A percentile compares a stretch with the other conserved stretches of the same genome.
These are phyloP conservation scores for Labroides dimidiatus DNA, from an alignment of 2,797 vertebrate genomes.

Conservation along the genomic window DNA sequence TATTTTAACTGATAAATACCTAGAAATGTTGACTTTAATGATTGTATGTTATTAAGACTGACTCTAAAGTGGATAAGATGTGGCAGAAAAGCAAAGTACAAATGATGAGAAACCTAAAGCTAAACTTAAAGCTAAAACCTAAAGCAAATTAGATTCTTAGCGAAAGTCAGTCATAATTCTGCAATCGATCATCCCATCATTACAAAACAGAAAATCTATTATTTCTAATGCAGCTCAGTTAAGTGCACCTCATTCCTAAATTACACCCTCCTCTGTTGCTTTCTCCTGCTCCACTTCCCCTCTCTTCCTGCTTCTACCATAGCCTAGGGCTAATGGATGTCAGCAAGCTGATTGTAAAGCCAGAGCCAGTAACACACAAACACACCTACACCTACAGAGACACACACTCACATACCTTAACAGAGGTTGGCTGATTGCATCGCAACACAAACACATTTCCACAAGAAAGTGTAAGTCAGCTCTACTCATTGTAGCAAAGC, in stretches of 20 bases:
- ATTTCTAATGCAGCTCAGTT: background rate
- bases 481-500: background rate
- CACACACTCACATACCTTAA: conserved; percentile 7
- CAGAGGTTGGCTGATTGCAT: conserved; percentile 8
- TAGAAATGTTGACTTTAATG: too few relatives aligned
- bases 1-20: too few relatives aligned
- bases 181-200: background rate
- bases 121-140: too few relatives aligned
- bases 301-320: conserved; percentile 18
- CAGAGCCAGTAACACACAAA: background rate
- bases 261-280: conserved; percentile 9
- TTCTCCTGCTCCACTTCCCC: conserved; percentile 29
- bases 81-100: too few relatives aligned
- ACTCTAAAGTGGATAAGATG: too few relatives aligned
- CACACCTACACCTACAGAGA: conserved; percentile 1
- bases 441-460: conserved; percentile 10
- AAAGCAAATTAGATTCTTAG: background rate
- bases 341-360: conserved; percentile 45
- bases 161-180: background rate
- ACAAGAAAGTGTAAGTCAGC: conserved; percentile 18
- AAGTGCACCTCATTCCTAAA: conserved; percentile 20
- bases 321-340: conserved; percentile 42
- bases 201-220: background rate
- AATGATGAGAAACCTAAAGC: too few relatives aligned
- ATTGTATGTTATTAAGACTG: too few relatives aligned